Conservation (phyloP, 2,888 invertebrate species). For the Parasteatoda lunata region DNA sequence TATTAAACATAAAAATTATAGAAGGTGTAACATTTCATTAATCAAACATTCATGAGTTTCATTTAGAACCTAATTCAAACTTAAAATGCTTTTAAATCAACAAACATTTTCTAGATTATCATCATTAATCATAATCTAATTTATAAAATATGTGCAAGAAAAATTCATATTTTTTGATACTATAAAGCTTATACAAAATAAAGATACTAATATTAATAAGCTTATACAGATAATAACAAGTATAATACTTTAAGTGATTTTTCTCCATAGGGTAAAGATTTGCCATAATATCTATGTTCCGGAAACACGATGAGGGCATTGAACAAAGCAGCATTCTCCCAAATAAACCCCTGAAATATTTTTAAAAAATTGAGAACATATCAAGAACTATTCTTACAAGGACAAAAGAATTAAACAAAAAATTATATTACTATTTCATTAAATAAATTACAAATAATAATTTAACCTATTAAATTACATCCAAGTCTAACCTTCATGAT, state of each 20-base stretch:
- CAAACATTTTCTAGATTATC: not conserved
- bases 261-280: constrained; percentile 54
- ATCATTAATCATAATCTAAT: not conserved
- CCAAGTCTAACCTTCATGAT: too few species aligned
- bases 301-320: constrained; percentile 74
- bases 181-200: too few species aligned
- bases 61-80: too few species aligned
- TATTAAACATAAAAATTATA: too few species aligned
- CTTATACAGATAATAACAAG: not conserved
- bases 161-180: too few species aligned
- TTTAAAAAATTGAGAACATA: not conserved
- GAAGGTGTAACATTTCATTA: too few species aligned
- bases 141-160: not conserved
- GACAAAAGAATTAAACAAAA: not conserved
- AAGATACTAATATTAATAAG: too few species aligned
- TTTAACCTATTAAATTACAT: too few species aligned
- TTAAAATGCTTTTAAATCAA: not conserved
- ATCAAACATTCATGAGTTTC: too few species aligned
- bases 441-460: not conserved
- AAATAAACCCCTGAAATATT: constrained; percentile 72
- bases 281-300: constrained; percentile 72
- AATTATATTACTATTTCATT: not conserved
- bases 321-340: constrained; percentile 74
- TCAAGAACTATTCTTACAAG: not conserved
- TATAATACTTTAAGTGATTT: constrained; percentile 28